Evolutionary conservation across 2,797 vertebrate species (phyloP).

Genomic region (Sparus aurata): DNA sequence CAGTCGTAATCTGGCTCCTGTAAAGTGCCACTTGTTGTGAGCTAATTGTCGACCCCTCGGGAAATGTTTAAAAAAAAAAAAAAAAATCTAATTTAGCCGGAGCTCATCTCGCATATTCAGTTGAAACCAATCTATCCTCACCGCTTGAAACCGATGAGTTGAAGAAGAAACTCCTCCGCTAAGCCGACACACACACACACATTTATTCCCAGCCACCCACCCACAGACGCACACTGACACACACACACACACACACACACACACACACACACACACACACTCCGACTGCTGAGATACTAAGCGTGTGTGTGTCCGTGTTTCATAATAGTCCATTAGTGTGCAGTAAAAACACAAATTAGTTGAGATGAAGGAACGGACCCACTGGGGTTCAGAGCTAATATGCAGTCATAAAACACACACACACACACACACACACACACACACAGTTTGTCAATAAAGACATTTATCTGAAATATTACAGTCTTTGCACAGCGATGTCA

Average conservation of each 20-base stretch:
- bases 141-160: conserved; percentile 56
- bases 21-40: conserved; percentile 42
- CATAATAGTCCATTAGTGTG: conserved; percentile 58
- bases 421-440: no score
- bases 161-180: conserved; percentile 37
- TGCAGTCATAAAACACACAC: conserved; percentile 62
- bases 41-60: conserved; percentile 58
- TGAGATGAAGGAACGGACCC: conserved; percentile 74
- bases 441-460: conserved; percentile 25
- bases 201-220: not conserved
- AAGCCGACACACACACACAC: conserved; percentile 15
- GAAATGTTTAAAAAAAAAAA: conserved; percentile 35
- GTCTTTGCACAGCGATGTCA: not conserved
- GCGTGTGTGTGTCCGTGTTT: conserved; percentile 35
- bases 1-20: conserved; percentile 29
- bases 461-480: conserved; percentile 5
- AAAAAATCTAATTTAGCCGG: conserved; percentile 54
- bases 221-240: conserved; percentile 15
- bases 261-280: conserved; percentile 25
- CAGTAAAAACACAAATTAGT: conserved; percentile 76
- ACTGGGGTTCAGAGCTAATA: conserved; percentile 67
- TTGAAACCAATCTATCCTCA: conserved; percentile 53
- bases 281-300: conserved; percentile 8
- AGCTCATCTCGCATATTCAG: conserved; percentile 39
- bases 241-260: conserved; percentile 5